Evolutionary conservation across 2,113 vertebrate species (phyloP), one percentile per base, ranked within the genome.

Genomic region (Glareola pratincola): DNA sequence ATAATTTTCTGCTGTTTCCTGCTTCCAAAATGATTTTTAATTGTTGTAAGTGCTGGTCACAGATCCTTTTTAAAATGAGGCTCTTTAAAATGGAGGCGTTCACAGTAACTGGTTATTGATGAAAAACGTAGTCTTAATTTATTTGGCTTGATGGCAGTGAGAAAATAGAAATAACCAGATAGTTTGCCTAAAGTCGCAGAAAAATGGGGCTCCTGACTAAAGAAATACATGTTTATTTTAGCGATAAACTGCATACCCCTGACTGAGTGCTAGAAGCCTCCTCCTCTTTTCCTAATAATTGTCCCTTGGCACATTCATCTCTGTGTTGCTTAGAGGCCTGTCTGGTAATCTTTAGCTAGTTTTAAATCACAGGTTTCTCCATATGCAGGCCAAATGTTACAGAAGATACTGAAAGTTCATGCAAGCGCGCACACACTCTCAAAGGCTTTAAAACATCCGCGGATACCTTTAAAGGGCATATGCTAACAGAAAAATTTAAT

Each of bases 371-470:
- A 96, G 67, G 91, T 97, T 95, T 95, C 68, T 96, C 93, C 97
- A 98, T 97, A 85, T 98, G 98, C 81, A 97, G 87, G 85, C 97
- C 98, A 98, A 98, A 98, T 98, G 97, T 98, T 97, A 71, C 27
- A 93, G 85, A 93, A 97, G 90, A 73, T 91, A 92, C 86, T 94
- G 88, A 87, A 92, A 95, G 93, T 84, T 94, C 90, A 79, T 71
- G 92, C 30, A 56, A 68, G 23, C 0, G 0, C 6, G 1, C 62
- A 56, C 23, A 24, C 37, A 4, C 73, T 84, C 89, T 94, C 67
- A 92, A 95, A 97, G 63, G 56, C 92, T 93, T 96, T 86, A 94
- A 95, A 90, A 95, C 85, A 94, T 96, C 53, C 19, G 1, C 39
- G 90, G 80, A 43, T 68, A 83, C 56, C 54, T 82, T 85, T 86